Conservation (phyloP, 1,140 invertebrate species). For the Trichonephila clavata region DNA sequence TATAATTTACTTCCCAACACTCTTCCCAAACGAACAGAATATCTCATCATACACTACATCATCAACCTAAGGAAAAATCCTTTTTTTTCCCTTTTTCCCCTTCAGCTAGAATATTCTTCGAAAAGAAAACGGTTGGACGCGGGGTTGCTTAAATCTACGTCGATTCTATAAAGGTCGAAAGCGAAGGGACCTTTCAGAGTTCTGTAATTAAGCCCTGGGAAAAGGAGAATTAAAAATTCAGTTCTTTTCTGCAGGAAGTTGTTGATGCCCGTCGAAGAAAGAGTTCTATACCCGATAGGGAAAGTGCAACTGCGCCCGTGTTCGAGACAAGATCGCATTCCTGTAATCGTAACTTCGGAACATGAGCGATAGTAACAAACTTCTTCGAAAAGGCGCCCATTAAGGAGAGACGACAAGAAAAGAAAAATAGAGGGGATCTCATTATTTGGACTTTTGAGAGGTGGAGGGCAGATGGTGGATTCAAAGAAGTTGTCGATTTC, state of each 20-base stretch:
- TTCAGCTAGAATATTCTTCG: not conserved
- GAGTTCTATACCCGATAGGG: not conserved
- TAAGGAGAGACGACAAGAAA: not conserved
- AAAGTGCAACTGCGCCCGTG: not conserved
- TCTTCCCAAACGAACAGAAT: not conserved
- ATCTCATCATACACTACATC: not conserved
- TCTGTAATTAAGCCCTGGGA: conserved; percentile 9
- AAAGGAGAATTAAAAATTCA: conserved; percentile 30
- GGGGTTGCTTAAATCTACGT: not conserved
- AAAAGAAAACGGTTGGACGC: not conserved
- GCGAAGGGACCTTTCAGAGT: not conserved
- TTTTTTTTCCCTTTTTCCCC: not conserved
- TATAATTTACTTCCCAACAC: not conserved
- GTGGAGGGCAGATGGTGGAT: conserved; percentile 8
- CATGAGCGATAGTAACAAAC: conserved; percentile 8
- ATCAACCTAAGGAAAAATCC: not conserved
- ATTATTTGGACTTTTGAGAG: conserved; percentile 15
- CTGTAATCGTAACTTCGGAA: conserved; percentile 33
- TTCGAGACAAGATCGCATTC: conserved; percentile 18
- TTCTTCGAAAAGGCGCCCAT: conserved; percentile 29
- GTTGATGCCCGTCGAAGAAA: conserved; percentile 3
- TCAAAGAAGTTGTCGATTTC: conserved; percentile 37
- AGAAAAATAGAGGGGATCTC: not conserved
- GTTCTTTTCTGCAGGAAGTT: conserved; percentile 6
- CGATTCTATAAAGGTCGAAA: not conserved